These are phyloP conservation scores for Phrixothrix hirtus DNA, from an alignment of 2,888 invertebrate species.

Conservation along the genomic window DNA sequence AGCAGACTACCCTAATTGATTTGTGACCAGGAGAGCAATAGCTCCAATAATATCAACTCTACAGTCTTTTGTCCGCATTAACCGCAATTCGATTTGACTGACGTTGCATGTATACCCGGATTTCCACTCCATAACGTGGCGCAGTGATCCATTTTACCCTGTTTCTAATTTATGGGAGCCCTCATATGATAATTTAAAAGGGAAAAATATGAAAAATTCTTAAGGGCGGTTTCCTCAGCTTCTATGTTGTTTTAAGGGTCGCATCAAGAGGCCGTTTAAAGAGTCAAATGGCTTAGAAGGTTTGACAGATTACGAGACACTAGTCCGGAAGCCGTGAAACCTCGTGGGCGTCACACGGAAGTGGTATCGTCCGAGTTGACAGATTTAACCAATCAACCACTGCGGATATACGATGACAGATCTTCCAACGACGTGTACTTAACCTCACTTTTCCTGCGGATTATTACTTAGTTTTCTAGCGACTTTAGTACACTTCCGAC, in stretches of 20 bases:
- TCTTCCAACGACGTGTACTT: conserved; percentile 40
- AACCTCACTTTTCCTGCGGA: conserved; percentile 37
- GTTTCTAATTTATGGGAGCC: no score
- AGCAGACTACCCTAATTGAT: conserved; percentile 22
- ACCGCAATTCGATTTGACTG: conserved; percentile 25
- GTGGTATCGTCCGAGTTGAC: conserved; percentile 40
- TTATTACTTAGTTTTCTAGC: conserved; percentile 34
- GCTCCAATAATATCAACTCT: conserved; percentile 23
- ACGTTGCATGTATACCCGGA: conserved; percentile 8
- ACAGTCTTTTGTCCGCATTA: conserved; percentile 26
- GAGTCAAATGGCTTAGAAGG: conserved; percentile 5
- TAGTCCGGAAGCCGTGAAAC: conserved; percentile 22
- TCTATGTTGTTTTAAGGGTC: no score
- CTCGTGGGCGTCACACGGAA: conserved; percentile 27
- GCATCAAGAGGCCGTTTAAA: conserved; percentile 1
- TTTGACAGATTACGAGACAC: conserved; percentile 23
- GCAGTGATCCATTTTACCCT: no score
- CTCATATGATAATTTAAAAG: no score
- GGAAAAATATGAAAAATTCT: no score
- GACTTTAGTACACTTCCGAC: conserved; percentile 35
- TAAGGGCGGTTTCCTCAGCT: no score
- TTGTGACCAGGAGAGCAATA: conserved; percentile 27
- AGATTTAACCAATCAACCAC: conserved; percentile 47
- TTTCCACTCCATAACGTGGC: no score
- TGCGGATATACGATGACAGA: conserved; percentile 45